Evolutionary conservation across 2,113 vertebrate species (phyloP).

Genomic region (Corythornis vintsioides): DNA sequence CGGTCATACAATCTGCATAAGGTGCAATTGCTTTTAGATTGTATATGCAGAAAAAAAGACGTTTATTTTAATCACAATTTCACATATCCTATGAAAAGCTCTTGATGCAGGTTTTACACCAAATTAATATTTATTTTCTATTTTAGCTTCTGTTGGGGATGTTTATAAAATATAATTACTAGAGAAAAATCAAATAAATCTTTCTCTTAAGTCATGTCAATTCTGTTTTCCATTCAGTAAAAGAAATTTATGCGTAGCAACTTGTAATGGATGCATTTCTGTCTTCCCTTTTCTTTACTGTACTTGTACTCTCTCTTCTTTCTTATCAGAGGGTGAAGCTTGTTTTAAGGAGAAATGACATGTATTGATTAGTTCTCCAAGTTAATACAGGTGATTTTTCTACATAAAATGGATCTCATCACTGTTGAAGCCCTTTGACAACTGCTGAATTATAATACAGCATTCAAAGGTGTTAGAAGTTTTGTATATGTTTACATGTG

Average conservation of each 20-base stretch:
- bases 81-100: neutral
- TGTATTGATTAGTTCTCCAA: neutral
- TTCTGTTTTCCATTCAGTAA: neutral
- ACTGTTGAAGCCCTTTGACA: neutral
- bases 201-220: neutral
- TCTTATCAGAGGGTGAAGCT: neutral
- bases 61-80: neutral
- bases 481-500: neutral
- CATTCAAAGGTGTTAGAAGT: neutral
- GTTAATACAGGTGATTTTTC: neutral
- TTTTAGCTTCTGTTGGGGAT: neutral
- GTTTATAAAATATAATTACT: neutral
- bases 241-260: neutral
- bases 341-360: neutral
- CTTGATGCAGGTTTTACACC: neutral
- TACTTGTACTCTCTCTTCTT: neutral
- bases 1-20: neutral
- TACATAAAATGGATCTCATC: neutral
- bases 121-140: neutral
- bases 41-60: neutral
- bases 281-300: neutral
- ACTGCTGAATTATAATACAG: neutral
- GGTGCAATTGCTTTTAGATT: neutral
- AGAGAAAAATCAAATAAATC: neutral
- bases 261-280: neutral